A percentile compares a stretch with the other conserved stretches of the same genome.
phyloP scores from a whole-genome alignment of 2,888 invertebrate genomes.

The Timandra comae region DNA sequence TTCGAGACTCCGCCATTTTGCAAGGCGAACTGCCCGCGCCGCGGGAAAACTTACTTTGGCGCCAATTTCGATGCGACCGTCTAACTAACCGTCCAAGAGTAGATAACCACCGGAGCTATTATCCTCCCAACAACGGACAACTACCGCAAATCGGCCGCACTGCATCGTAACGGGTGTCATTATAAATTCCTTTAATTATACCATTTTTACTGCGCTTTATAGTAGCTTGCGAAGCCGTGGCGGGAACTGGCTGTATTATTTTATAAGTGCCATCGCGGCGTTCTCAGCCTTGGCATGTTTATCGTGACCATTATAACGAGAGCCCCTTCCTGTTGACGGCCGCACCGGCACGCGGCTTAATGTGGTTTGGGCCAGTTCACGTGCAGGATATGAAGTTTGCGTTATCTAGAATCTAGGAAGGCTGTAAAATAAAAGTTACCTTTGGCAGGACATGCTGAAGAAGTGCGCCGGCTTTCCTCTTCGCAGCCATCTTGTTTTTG shows the following conservation, averaged over 20 bases:
- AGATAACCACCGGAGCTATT: slow-evolving; percentile 23
- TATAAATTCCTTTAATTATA: slow-evolving; percentile 68
- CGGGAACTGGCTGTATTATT: slow-evolving; percentile 43
- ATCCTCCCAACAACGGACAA: slow-evolving; percentile 13
- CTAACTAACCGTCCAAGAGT: slow-evolving; percentile 42
- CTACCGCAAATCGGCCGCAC: slow-evolving; percentile 37
- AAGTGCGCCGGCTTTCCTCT: slow-evolving; percentile 84
- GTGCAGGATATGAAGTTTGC: slow-evolving; percentile 24
- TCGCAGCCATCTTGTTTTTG: slow-evolving; percentile 80
- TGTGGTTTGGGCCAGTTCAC: slow-evolving; percentile 6
- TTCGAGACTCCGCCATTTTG: slow-evolving; percentile 70
- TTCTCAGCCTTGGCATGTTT: slow-evolving; percentile 52
- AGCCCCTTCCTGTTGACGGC: slow-evolving; percentile 7
- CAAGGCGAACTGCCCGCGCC: slow-evolving; percentile 65
- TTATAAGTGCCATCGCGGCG: slow-evolving; percentile 46
- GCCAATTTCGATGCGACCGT: slow-evolving; percentile 64
- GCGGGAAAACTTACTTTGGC: slow-evolving; percentile 73
- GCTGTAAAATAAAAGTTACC: slow-evolving; percentile 52
- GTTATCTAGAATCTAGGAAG: slow-evolving; percentile 31
- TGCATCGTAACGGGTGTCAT: slow-evolving; percentile 43
- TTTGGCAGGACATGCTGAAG: slow-evolving; percentile 81
- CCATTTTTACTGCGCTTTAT: slow-evolving; percentile 62
- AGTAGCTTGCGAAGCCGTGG: slow-evolving; percentile 34
- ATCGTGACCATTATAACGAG: slow-evolving; percentile 29
- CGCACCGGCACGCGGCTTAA: slow-evolving; percentile 6